Evolutionary conservation across 2,888 invertebrate genomes (phyloP).

Genomic region (Portevinia maculata): DNA sequence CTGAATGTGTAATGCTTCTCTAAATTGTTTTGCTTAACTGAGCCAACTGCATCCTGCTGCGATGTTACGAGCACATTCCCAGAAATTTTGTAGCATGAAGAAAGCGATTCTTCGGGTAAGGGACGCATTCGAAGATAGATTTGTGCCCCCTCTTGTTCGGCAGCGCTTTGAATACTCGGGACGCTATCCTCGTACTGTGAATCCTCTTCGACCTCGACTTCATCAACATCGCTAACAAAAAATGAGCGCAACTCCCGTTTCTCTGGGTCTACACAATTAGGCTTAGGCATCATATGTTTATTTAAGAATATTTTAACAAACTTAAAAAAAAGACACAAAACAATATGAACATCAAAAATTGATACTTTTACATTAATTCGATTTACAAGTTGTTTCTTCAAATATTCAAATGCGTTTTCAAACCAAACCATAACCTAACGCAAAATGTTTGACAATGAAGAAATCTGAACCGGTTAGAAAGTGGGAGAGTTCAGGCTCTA

Average conservation of each 20-base stretch:
- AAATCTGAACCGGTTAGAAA: conserved; percentile 25
- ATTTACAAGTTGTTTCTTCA: conserved; percentile 19
- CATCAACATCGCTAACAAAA: conserved; percentile 78
- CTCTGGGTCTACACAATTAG: conserved; percentile 58
- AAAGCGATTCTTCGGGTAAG: conserved; percentile 72
- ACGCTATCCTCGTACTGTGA: conserved; percentile 41
- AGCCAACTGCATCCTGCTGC: too few relatives aligned
- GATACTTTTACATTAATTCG: not conserved
- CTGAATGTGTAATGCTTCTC: conserved; percentile 82
- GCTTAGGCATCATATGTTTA: conserved; percentile 36
- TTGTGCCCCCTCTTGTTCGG: conserved; percentile 77
- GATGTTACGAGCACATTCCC: conserved; percentile 77
- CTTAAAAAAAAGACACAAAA: not conserved
- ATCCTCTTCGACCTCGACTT: conserved; percentile 75
- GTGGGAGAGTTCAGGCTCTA: not conserved
- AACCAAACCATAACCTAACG: conserved; percentile 39
- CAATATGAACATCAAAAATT: not conserved
- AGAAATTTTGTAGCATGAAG: conserved; percentile 76
- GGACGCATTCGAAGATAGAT: conserved; percentile 81
- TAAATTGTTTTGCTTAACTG: conserved; percentile 75
- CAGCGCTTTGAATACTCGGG: conserved; percentile 57
- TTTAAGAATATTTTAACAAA: conserved; percentile 4
- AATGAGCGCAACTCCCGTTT: conserved; percentile 79
- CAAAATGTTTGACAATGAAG: conserved; percentile 29
- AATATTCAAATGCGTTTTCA: conserved; percentile 34